These are phyloP conservation scores for Serrognathus titanus DNA, from an alignment of 2,888 invertebrate genomes.

Conservation along the genomic window DNA sequence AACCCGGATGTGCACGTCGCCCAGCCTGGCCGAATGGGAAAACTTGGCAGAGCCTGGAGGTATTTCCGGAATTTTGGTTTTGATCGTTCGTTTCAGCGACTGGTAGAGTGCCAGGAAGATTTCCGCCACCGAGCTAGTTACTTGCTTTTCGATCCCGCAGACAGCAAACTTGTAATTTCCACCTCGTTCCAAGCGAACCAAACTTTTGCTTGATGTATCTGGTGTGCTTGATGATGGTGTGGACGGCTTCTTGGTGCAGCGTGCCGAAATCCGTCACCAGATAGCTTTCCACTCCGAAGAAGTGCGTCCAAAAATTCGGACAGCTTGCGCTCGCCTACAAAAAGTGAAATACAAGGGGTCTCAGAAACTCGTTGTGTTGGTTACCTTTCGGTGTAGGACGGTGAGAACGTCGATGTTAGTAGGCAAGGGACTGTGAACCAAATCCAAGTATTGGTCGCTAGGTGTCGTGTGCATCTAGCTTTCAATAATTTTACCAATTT, in stretches of 20 bases:
- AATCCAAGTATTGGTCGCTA: conserved; percentile 72
- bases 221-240: conserved; percentile 66
- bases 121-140: conserved; percentile 31
- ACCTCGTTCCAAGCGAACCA: conserved; percentile 34
- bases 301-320: conserved; percentile 77
- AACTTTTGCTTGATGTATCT: conserved; percentile 63
- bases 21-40: conserved; percentile 63
- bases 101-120: conserved; percentile 1
- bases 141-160: conserved; percentile 32
- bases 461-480: conserved; percentile 70
- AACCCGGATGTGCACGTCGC: conserved; percentile 61
- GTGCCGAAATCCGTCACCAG: conserved; percentile 67
- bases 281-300: conserved; percentile 76
- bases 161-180: conserved; percentile 8
- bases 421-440: too few species aligned
- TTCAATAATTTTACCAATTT: too few species aligned
- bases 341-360: neutral
- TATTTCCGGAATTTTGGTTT: conserved; percentile 51
- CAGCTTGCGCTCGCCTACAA: conserved; percentile 71
- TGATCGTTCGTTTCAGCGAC: conserved; percentile 1
- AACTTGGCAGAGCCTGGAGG: conserved; percentile 74
- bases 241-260: conserved; percentile 70
- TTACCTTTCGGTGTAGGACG: conserved; percentile 72
- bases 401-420: conserved; percentile 63
- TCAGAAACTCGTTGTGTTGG: conserved; percentile 1